Base-by-base conservation (phyloP, 2,797 vertebrate genomes). In the Phyllotis vaccarum region DNA sequence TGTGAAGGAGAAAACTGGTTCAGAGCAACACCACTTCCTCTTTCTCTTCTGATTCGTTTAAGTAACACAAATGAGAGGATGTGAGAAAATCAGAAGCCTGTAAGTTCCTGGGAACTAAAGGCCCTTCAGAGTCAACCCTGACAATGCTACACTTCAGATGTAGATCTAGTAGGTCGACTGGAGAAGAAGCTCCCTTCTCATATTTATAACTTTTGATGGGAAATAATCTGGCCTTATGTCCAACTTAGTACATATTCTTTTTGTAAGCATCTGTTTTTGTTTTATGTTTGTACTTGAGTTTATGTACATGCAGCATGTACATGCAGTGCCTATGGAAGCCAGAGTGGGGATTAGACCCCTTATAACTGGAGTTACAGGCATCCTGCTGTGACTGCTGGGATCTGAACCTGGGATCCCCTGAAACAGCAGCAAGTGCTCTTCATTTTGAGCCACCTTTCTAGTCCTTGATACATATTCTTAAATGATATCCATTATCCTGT, bases 11-110 rank as follows among this genome's bases (percentile, higher is more conserved):
- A 90, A 40, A n/a, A n/a, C n/a, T 13, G 2, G 66, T 22, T 91
- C 75, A 4, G 19, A 70, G 56, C 81, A 56, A 72, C 37, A 79
- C 70, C 54, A 97, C 97, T 98, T 98, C 97, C 97, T 95, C 93
- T 83, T 95, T 85, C 93, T 81, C 78, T 74, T 21, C 27, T n/a
- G 49, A 72, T 24, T 72, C 66, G 29, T 31, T 86, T 13, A 11
- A 54, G 64, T 24, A 60, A 40, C 68, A 52, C n/a, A 21, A 81
- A 6, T 12, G 90, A 19, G 43, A 64, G 29, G 58, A 37, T 22
- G 31, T 31, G 3, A 16, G 52, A 46, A 54, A 87, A 72, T 37
- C 21, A 43, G 52, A 13, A 64, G 11, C 64, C 52, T 24, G 7
- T 22, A 9, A 21, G 0, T 3, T 37, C 86, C 12, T 46, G n/a